A percentile compares a stretch with the other conserved stretches of the same genome.
Evolutionary conservation across 2,888 invertebrate species (phyloP).

Genomic region (Schrankia costaestrigalis): DNA sequence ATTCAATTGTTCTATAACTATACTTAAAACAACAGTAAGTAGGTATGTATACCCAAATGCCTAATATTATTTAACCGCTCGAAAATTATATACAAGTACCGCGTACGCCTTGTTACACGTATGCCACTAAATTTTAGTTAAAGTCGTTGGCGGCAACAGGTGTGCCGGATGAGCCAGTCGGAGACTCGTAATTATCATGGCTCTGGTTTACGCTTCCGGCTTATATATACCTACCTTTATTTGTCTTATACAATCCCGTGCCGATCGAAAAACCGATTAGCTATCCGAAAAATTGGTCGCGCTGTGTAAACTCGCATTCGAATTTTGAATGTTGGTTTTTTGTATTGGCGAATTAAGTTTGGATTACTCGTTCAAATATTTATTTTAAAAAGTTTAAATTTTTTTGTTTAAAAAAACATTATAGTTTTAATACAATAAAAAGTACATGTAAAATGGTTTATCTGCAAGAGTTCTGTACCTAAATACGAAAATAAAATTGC

Average conservation of each 20-base stretch:
- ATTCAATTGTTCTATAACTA: constrained; percentile 26
- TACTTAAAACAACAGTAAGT: constrained; percentile 33
- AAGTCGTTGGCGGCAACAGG: constrained; percentile 73
- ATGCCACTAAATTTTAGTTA: constrained; percentile 74
- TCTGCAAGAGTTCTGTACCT: too few species aligned
- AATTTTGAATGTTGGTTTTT: constrained; percentile 18
- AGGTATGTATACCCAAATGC: constrained; percentile 42
- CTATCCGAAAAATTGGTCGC: constrained; percentile 19
- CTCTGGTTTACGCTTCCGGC: constrained; percentile 41
- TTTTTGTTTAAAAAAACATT: too few species aligned
- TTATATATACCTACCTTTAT: constrained; percentile 14
- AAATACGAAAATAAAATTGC: too few species aligned
- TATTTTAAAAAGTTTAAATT: too few species aligned
- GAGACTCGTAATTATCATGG: constrained; percentile 70
- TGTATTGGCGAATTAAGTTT: constrained; percentile 10
- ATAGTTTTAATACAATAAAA: too few species aligned
- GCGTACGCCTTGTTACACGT: constrained; percentile 65
- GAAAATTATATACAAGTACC: constrained; percentile 71
- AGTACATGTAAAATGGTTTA: too few species aligned
- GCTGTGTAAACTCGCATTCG: constrained; percentile 11
- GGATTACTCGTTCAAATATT: too few species aligned
- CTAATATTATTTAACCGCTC: constrained; percentile 63
- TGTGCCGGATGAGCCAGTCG: constrained; percentile 64
- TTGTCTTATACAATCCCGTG: constrained; percentile 2
- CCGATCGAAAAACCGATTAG: constrained; percentile 13